Evolutionary conservation across 2,888 invertebrate genomes (phyloP).

Genomic region (Lysandra bellargus): DNA sequence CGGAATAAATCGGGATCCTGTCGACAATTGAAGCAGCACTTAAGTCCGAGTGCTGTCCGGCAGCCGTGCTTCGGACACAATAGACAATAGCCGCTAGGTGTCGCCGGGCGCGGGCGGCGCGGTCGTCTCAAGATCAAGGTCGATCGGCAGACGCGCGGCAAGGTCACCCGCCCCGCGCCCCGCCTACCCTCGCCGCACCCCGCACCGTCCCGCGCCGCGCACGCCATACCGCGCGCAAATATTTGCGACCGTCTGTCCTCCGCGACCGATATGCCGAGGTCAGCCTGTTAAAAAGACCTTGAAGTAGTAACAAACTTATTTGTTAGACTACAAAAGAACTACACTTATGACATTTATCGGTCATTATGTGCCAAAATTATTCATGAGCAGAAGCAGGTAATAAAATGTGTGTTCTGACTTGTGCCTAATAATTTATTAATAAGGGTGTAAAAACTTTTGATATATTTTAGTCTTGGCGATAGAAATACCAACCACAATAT

Average conservation of each 20-base stretch:
- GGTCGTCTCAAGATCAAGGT: constrained; percentile 81
- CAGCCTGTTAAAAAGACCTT: constrained; percentile 74
- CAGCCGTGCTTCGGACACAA: constrained; percentile 20
- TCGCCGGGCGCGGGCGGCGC: constrained; percentile 54
- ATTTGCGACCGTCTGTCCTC: constrained; percentile 79
- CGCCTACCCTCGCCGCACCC: constrained; percentile 42
- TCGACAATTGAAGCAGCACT: constrained; percentile 17
- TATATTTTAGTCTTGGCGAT: not conserved
- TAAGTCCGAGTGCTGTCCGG: constrained; percentile 3
- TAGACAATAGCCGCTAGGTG: constrained; percentile 52
- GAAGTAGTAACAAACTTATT: constrained; percentile 75
- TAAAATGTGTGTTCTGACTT: not conserved
- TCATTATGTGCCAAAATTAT: constrained; percentile 43
- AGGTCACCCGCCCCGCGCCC: constrained; percentile 60
- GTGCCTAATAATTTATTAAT: not conserved
- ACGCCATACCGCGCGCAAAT: constrained; percentile 70
- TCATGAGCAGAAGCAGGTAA: not conserved
- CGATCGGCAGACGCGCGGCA: constrained; percentile 73
- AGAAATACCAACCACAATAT: not conserved
- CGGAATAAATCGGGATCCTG: constrained; percentile 4
- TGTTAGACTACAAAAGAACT: constrained; percentile 57
- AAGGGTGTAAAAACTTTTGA: not conserved
- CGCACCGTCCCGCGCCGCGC: constrained; percentile 44
- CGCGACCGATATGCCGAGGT: constrained; percentile 80
- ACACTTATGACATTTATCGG: constrained; percentile 56